Percentiles rank a stretch among this genome's conserved stretches.
phyloP scores from a whole-genome alignment of 2,888 invertebrate genomes.

The Agrochola lychnidis region DNA sequence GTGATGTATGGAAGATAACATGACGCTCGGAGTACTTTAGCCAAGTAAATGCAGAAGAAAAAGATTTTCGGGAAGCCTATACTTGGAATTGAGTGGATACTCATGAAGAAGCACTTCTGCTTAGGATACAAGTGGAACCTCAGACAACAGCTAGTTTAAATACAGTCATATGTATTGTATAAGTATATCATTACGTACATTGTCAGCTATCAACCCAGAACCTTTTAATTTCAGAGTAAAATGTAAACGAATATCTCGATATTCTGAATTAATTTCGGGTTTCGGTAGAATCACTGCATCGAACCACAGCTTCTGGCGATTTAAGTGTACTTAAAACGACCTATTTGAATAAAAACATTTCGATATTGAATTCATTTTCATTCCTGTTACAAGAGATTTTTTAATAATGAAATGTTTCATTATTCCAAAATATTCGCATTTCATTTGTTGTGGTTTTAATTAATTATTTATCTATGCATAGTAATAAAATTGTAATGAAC shows the following conservation, averaged over 20 bases:
- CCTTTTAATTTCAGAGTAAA: slow-evolving; percentile 11
- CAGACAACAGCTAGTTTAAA: too few relatives aligned
- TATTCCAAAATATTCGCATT: neutral
- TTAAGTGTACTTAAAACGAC: slow-evolving; percentile 33
- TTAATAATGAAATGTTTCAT: slow-evolving; percentile 31
- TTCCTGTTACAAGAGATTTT: slow-evolving; percentile 29
- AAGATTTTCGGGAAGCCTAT: too few relatives aligned
- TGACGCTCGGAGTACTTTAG: too few relatives aligned
- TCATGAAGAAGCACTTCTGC: too few relatives aligned
- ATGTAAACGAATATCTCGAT: slow-evolving; percentile 14
- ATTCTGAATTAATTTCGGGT: slow-evolving; percentile 33
- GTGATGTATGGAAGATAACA: too few relatives aligned
- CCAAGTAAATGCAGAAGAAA: too few relatives aligned
- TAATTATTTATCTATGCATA: neutral
- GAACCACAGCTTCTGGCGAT: slow-evolving; percentile 20
- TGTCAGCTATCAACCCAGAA: neutral
- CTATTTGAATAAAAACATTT: slow-evolving; percentile 51
- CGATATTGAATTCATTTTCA: slow-evolving; percentile 41
- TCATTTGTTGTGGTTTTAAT: neutral
- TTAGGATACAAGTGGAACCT: too few relatives aligned
- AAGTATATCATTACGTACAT: too few relatives aligned
- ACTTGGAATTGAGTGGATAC: too few relatives aligned
- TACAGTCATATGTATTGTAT: too few relatives aligned
- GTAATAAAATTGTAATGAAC: neutral
- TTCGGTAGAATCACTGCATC: slow-evolving; percentile 16